A percentile compares a stretch with the other conserved stretches of the same genome.
Conservation (phyloP, 2,113 vertebrate species). For the Hydrolagus affinis region DNA sequence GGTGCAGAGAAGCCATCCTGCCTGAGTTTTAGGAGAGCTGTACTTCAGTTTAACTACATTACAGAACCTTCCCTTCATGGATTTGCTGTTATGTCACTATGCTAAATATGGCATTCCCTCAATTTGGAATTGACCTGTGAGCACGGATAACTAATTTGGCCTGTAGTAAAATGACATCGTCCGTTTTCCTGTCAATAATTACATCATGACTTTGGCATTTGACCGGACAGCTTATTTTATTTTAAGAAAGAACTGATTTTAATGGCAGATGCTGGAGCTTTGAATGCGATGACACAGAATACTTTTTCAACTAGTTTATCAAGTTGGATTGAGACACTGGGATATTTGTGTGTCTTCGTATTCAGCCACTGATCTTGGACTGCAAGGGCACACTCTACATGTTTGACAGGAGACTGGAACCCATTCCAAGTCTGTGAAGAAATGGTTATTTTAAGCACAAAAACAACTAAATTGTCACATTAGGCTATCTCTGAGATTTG, state of each 20-base stretch:
- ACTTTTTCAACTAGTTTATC: not conserved
- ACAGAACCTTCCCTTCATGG: not conserved
- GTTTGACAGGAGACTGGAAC: not conserved
- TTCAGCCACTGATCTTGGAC: not conserved
- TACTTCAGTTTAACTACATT: not conserved
- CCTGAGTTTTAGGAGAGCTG: not conserved
- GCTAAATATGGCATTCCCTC: not conserved
- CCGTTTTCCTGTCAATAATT: not conserved
- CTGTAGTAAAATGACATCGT: slow-evolving; percentile 11
- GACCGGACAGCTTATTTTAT: not conserved
- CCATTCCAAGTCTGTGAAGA: not conserved
- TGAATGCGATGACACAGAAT: not conserved
- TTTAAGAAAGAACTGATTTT: slow-evolving; percentile 12
- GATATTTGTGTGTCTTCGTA: not conserved
- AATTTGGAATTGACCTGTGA: not conserved
- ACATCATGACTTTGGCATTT: not conserved
- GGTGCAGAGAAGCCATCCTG: not conserved
- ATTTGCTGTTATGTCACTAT: not conserved
- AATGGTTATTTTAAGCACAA: not conserved
- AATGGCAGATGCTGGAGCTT: not conserved
- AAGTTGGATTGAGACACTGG: not conserved
- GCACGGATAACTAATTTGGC: slow-evolving; percentile 5
- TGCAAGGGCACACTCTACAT: not conserved
- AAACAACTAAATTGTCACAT: not conserved
- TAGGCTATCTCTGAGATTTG: not conserved